Percentiles rank a stretch among this genome's conserved stretches.
These are phyloP conservation scores for Chionis minor DNA, from an alignment of 2,113 vertebrate genomes.

Conservation along the genomic window DNA sequence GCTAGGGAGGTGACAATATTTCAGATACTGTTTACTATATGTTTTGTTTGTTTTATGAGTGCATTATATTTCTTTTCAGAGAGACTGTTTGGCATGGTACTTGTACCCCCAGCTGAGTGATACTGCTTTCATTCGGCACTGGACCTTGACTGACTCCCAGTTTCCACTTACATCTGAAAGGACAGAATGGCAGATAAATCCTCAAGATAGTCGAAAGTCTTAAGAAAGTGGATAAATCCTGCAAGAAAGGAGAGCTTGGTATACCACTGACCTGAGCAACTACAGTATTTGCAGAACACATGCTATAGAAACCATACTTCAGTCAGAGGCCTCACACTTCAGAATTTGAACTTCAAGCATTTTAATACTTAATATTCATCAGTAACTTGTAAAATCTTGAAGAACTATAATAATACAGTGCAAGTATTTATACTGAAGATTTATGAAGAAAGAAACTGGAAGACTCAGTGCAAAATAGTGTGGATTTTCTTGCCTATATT, in stretches of 20 bases:
- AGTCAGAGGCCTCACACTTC: neutral
- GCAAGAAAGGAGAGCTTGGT: neutral
- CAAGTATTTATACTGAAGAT: neutral
- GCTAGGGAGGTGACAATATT: neutral
- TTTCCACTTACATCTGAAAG: neutral
- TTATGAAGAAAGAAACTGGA: neutral
- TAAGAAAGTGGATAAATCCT: neutral
- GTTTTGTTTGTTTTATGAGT: neutral
- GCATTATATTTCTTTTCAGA: neutral
- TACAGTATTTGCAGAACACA: accelerated
- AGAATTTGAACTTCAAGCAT: neutral
- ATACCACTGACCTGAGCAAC: neutral
- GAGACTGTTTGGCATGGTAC: neutral
- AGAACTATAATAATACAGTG: neutral
- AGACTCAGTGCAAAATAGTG: neutral
- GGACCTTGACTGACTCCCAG: neutral
- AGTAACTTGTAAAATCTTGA: neutral
- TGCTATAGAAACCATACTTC: neutral
- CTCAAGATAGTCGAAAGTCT: accelerated
- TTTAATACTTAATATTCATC: neutral
- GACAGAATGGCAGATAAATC: neutral
- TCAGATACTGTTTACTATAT: neutral
- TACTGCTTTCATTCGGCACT: neutral
- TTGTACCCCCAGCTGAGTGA: neutral
- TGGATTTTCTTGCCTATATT: neutral